Evolutionary conservation across 2,888 invertebrate genomes (phyloP).

Genomic region (Apeira syringaria): DNA sequence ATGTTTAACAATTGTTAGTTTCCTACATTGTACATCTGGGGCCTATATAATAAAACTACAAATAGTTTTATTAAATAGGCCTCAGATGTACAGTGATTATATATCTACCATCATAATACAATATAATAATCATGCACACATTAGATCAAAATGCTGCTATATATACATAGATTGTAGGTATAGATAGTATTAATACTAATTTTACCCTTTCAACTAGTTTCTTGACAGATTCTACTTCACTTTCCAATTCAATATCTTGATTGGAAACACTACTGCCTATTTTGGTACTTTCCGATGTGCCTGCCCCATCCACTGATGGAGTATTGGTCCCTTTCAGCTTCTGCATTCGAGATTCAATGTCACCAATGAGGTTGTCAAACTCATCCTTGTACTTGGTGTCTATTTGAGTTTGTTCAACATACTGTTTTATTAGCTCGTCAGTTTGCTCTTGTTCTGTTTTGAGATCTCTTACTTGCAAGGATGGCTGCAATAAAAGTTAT

Average conservation of each 20-base stretch:
- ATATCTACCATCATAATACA: too few relatives aligned
- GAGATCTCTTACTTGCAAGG: slow-evolving; percentile 76
- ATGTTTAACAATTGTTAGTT: too few relatives aligned
- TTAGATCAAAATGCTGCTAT: too few relatives aligned
- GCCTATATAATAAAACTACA: too few relatives aligned
- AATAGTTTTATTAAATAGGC: too few relatives aligned
- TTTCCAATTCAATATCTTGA: slow-evolving; percentile 44
- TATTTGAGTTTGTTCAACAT: slow-evolving; percentile 76
- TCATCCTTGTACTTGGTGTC: slow-evolving; percentile 66
- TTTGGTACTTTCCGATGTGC: slow-evolving; percentile 7
- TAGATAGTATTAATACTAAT: too few relatives aligned
- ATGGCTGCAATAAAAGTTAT: slow-evolving; percentile 50
- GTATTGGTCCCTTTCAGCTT: slow-evolving; percentile 49
- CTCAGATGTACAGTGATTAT: too few relatives aligned
- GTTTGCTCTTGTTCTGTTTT: slow-evolving; percentile 88
- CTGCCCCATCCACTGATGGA: slow-evolving; percentile 15
- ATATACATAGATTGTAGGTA: too few relatives aligned
- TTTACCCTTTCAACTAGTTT: slow-evolving; percentile 69
- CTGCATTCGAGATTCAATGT: slow-evolving; percentile 60
- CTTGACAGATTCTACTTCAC: slow-evolving; percentile 61
- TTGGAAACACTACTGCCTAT: slow-evolving; percentile 12
- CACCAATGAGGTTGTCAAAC: slow-evolving; percentile 60
- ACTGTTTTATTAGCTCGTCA: slow-evolving; percentile 87
- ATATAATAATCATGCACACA: too few relatives aligned
- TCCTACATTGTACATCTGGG: too few relatives aligned